Evolutionary conservation across 2,113 vertebrate species (phyloP), one percentile per base, ranked within the genome.

Genomic region (Hiodon tergisus): DNA sequence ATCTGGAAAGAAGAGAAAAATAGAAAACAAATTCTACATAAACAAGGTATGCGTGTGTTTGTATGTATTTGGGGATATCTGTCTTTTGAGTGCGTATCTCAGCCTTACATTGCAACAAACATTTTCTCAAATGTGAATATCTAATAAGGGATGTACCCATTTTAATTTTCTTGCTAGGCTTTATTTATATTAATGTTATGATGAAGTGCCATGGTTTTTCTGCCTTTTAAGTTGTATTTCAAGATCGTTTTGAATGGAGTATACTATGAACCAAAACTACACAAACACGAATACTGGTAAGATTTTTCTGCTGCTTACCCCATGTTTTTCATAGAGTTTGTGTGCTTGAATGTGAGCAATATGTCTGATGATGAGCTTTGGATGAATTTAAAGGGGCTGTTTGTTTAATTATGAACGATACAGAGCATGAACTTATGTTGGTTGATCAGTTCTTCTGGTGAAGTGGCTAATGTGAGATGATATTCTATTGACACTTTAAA

Each of bases 291-390:
- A 57, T 2, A 53, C 11, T 68, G 67, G 48, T 52, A 13, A 50
- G 47, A 3, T 67, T 57, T 14, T 2, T 52, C 10, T 16, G 3
- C 11, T 14, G 11, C 6, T 11, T 57, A 8, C 55, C 55, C 55
- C n/a, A 14, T 11, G 6, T 53, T 50, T 9, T 10, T 4, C 31
- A 46, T 61, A n/a, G 13, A 50, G 8, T 47, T 17, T 88, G 67
- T 62, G 78, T 79, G 72, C 80, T 74, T 81, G 69, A 17, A 66
- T 59, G 63, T 68, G 47, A 52, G 47, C 52, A 16, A 66, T 46
- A 47, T 53, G 47, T 73, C 4, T 66, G 8, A 47, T 66, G 8
- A 47, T 6, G 9, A 4, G 6, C 6, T 48, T 8, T 65, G 31
- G 6, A 8, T n/a, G 46, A 66, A 7, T 11, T 47, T 66, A 10